phyloP scores from a whole-genome alignment of 2,888 invertebrate species.

The Thymelicus sylvestris region DNA sequence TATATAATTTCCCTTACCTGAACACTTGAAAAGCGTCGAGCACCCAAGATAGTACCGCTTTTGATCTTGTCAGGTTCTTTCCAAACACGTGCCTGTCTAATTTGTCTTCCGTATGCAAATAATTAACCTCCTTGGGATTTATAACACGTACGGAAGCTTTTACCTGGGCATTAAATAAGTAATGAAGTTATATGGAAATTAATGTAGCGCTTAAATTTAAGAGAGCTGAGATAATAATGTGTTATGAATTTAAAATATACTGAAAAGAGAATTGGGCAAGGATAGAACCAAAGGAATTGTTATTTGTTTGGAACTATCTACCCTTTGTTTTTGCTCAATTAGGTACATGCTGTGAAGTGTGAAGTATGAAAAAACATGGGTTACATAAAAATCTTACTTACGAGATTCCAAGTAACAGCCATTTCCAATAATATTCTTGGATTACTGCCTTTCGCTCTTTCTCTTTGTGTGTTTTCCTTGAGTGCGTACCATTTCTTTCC shows the following conservation, averaged over 20 bases:
- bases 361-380: no score
- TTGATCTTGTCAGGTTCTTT: slow-evolving; percentile 94
- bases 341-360: no score
- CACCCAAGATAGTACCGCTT: slow-evolving; percentile 91
- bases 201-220: slow-evolving; percentile 5
- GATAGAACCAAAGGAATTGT: no score
- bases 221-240: not conserved
- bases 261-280: no score
- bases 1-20: slow-evolving; percentile 85
- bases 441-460: slow-evolving; percentile 93
- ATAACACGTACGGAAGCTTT: slow-evolving; percentile 94
- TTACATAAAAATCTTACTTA: slow-evolving; percentile 65
- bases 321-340: no score
- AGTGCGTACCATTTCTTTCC: slow-evolving; percentile 97
- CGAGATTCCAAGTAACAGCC: slow-evolving; percentile 94
- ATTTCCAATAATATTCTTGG: slow-evolving; percentile 95
- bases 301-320: no score
- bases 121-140: slow-evolving; percentile 96
- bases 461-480: slow-evolving; percentile 94
- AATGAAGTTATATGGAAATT: slow-evolving; percentile 7
- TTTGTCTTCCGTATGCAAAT: slow-evolving; percentile 93
- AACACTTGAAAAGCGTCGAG: slow-evolving; percentile 92
- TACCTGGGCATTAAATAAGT: slow-evolving; percentile 49
- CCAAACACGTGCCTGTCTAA: slow-evolving; percentile 96
- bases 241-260: not conserved